Conservation (phyloP, 2,113 vertebrate species). For the Leptosomus discolor region DNA sequence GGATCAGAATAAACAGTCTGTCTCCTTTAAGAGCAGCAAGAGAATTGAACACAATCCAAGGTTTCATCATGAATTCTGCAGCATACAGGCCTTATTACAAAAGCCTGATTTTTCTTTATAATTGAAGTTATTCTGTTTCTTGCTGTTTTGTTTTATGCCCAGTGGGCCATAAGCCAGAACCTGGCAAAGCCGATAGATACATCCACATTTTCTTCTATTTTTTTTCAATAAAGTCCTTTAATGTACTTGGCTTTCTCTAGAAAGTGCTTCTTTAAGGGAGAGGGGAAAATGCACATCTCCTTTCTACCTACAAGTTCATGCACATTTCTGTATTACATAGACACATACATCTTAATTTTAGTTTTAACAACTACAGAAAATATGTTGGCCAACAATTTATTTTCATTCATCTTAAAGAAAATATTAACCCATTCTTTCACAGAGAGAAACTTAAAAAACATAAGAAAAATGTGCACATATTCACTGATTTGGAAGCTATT, state of each 20-base stretch:
- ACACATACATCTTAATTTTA: neutral
- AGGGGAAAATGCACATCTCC: neutral
- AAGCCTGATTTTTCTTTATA: neutral
- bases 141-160: neutral
- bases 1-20: neutral
- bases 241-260: neutral
- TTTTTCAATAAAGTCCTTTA: neutral
- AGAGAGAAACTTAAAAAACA: neutral
- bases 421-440: neutral
- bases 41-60: neutral
- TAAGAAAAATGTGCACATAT: neutral
- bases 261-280: neutral
- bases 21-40: neutral
- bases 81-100: neutral
- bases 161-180: neutral
- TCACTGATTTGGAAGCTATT: neutral
- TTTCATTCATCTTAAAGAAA: neutral
- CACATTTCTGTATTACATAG: neutral
- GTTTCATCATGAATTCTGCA: neutral
- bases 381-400: neutral
- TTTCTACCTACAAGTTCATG: neutral
- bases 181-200: fast-evolving
- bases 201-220: neutral
- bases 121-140: neutral
- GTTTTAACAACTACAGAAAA: neutral